Conservation (phyloP, 2,113 vertebrate species). For the Ameiurus melas region DNA sequence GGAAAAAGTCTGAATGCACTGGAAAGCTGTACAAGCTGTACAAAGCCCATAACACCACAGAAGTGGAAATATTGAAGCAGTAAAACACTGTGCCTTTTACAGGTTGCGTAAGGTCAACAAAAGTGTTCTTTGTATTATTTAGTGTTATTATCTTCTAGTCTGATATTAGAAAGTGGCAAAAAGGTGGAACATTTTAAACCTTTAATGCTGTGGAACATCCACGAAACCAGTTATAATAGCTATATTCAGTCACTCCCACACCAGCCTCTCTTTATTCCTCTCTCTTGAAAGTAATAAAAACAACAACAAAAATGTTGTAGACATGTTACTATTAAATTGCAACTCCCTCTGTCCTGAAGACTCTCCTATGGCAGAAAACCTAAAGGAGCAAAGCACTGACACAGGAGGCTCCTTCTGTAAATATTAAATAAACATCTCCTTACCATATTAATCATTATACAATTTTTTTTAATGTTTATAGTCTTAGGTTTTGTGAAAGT, state of each 20-base stretch:
- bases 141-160: not conserved
- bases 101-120: not conserved
- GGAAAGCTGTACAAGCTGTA: not conserved
- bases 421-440: not conserved
- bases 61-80: not conserved
- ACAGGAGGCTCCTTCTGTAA: not conserved
- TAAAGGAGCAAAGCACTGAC: not conserved
- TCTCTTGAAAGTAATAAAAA: not conserved
- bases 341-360: not conserved
- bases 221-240: not conserved
- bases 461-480: not conserved
- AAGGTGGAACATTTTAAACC: not conserved
- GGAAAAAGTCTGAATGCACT: not conserved
- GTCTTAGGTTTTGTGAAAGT: not conserved
- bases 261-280: not conserved
- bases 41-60: not conserved
- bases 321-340: not conserved
- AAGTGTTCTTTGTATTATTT: not conserved
- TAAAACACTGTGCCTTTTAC: not conserved
- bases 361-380: not conserved
- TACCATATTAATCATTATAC: too few relatives aligned
- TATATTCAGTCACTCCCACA: not conserved
- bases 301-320: not conserved
- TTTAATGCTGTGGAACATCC: not conserved
- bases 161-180: not conserved